A percentile compares a stretch with the other conserved stretches of the same genome.
These are phyloP conservation scores for Temnothorax nylanderi DNA, from an alignment of 1,140 invertebrate species.

Conservation along the genomic window DNA sequence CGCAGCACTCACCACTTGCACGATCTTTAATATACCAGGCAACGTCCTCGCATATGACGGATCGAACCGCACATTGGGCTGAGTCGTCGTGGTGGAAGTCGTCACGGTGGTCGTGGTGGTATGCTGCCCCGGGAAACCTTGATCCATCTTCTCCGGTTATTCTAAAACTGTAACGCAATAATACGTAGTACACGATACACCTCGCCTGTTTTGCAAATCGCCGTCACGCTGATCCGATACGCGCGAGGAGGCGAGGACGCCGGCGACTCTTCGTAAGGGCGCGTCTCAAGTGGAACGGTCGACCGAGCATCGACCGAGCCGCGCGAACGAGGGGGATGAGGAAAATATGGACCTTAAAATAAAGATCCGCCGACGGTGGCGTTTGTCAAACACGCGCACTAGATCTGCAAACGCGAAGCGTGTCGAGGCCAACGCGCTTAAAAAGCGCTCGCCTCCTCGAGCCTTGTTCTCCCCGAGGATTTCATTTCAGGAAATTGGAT, in stretches of 20 bases:
- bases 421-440: neutral
- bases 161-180: conserved; percentile 28
- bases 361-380: neutral
- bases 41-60: conserved; percentile 89
- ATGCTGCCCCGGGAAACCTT: conserved; percentile 89
- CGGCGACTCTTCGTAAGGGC: conserved; percentile 6
- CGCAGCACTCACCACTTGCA: conserved; percentile 90
- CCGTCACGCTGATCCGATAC: neutral
- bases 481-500: neutral
- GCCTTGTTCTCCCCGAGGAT: too few relatives aligned
- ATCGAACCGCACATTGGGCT: conserved; percentile 91
- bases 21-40: conserved; percentile 92
- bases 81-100: conserved; percentile 88
- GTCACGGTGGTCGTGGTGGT: conserved; percentile 90
- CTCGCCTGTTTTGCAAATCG: neutral
- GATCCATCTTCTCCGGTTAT: conserved; percentile 83
- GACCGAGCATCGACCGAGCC: conserved; percentile 25
- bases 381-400: conserved; percentile 1
- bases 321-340: neutral
- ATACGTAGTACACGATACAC: neutral
- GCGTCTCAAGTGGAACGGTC: conserved; percentile 19
- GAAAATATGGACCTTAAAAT: conserved; percentile 22
- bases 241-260: neutral
- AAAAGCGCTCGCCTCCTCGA: neutral
- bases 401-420: neutral